These are phyloP conservation scores for Salminus brasiliensis DNA, from an alignment of 2,113 vertebrate genomes.

Conservation along the genomic window DNA sequence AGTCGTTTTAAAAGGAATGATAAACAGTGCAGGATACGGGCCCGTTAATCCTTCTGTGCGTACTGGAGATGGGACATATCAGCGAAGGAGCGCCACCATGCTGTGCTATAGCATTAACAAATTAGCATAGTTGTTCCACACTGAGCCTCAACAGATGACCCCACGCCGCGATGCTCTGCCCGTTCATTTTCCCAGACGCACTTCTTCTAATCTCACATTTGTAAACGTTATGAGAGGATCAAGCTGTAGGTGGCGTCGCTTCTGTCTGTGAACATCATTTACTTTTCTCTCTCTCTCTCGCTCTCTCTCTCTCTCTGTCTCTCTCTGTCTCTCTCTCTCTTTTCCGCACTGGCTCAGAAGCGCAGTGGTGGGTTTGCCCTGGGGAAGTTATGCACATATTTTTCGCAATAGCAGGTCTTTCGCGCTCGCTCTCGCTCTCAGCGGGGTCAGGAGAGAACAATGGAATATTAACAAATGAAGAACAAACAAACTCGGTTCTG, in stretches of 20 bases:
- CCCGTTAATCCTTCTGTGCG: too few species aligned
- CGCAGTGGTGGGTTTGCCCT: background rate
- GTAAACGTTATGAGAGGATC: too few species aligned
- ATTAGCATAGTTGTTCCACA: background rate
- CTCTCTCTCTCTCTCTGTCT: too few species aligned
- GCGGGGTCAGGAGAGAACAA: background rate
- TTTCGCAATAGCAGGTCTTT: background rate
- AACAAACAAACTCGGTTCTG: background rate
- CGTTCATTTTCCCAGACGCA: background rate
- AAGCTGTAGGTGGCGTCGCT: background rate
- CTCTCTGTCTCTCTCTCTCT: too few species aligned
- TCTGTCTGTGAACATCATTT: background rate
- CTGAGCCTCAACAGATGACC: background rate
- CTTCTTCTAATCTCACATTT: background rate
- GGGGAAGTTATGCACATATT: background rate
- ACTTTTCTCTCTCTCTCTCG: background rate
- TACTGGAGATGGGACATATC: too few species aligned
- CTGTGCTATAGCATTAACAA: background rate
- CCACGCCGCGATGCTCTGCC: background rate
- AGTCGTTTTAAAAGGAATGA: too few species aligned
- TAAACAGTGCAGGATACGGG: too few species aligned
- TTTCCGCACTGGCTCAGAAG: background rate
- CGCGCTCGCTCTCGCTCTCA: background rate
- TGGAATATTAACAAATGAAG: background rate
- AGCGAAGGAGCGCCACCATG: background rate